Evolutionary conservation across 1,140 invertebrate species (phyloP), one percentile per base, ranked within the genome.

Genomic region (Notospermus geniculatus): DNA sequence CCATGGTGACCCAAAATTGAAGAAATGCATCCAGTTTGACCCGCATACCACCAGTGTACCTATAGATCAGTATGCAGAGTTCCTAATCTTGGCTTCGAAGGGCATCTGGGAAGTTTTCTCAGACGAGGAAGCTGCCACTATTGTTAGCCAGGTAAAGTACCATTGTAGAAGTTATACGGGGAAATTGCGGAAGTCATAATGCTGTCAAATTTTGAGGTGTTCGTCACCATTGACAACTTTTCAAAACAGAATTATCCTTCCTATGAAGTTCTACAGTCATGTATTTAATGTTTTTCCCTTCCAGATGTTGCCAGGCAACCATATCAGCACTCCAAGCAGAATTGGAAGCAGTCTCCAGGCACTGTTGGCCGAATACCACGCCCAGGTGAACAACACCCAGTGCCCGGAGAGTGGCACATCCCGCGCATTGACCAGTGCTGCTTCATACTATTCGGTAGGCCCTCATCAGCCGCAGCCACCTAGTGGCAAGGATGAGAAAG

Each of bases 71-170:
- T 75, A 76, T 66, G 70, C 74, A 19, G 77, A 80, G 71, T 73
- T 79, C 54, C 54, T 80, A 7, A 73, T 80, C 28, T n/a, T 80
- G 4, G 79, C 77, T 36, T 68, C 75, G 27, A 59, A 68, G 55
- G 79, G 79, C 5, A 69, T 80, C 0, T 80, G 79, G 79, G 71
- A 80, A 36, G 72, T 79, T 9, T 74, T 80, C 45, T 65, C 72
- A 13, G 69, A 71, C 15, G 65, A 76, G 36, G 79, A 80, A 56
- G 79, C 74, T 7, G 69, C 77, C 1, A 67, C 62, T 15, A 30
- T 80, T 15, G 65, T 79, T 5, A 50, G 75, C 13, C 77, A 74
- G 73, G 78, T 78, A 65, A 59, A n/a, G n/a, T n/a, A n/a, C n/a
- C n/a, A n/a, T n/a, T n/a, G n/a, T n/a, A n/a, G n/a, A n/a, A n/a